These are phyloP conservation scores for Catocala fraxini DNA, from an alignment of 2,888 invertebrate genomes.

Conservation along the genomic window DNA sequence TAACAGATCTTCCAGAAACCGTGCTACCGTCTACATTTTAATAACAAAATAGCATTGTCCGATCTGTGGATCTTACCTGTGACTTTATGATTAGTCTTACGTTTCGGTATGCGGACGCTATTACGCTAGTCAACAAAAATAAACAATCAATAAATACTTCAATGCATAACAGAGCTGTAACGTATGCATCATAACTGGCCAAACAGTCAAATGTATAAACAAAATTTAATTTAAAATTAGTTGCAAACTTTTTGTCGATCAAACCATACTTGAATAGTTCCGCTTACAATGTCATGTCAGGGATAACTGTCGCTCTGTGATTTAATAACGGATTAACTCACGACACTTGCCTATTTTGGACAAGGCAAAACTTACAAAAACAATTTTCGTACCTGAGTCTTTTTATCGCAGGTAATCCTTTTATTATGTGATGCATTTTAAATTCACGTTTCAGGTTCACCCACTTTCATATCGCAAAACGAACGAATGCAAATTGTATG, in stretches of 20 bases:
- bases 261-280: conserved; percentile 54
- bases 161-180: conserved; percentile 25
- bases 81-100: too few species aligned
- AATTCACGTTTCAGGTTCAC: conserved; percentile 22
- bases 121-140: too few species aligned
- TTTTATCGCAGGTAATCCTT: conserved; percentile 32
- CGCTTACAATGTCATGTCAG: conserved; percentile 38
- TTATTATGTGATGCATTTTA: conserved; percentile 21
- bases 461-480: conserved; percentile 12
- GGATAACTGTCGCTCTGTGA: conserved; percentile 47
- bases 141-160: neutral
- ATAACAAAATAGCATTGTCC: too few species aligned
- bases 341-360: conserved; percentile 39
- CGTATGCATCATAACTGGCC: conserved; percentile 26
- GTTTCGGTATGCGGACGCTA: too few species aligned
- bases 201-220: conserved; percentile 32
- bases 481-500: neutral
- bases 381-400: conserved; percentile 20
- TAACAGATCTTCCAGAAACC: too few species aligned
- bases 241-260: conserved; percentile 42
- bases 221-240: conserved; percentile 36
- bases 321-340: conserved; percentile 46
- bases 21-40: too few species aligned
- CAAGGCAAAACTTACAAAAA: conserved; percentile 39
- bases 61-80: too few species aligned